Conservation (phyloP, 2,113 vertebrate species). For the Halcyon malimbica region DNA sequence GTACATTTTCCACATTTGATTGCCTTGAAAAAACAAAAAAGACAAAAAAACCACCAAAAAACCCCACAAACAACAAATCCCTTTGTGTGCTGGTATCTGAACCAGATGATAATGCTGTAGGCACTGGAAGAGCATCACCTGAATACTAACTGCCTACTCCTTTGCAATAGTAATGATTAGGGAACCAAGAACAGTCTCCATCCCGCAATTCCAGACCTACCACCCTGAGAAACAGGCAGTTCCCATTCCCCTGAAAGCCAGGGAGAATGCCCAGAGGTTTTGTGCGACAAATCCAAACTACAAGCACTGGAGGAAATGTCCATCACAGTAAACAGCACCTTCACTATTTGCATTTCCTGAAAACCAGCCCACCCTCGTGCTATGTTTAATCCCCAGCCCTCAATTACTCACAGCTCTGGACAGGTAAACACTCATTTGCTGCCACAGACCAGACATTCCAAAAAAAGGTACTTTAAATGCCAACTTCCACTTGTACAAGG, state of each 20-base stretch:
- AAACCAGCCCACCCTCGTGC: background rate
- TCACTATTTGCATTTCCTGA: background rate
- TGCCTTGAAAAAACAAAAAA: background rate
- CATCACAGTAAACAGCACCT: background rate
- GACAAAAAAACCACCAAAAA: too few species aligned
- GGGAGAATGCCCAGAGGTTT: background rate
- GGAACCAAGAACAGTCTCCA: background rate
- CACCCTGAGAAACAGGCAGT: background rate
- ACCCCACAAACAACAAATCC: background rate
- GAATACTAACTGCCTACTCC: conserved; percentile 18
- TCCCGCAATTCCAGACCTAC: accelerated
- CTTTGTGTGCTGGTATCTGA: background rate
- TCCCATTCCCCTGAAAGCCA: background rate
- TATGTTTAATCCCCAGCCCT: background rate
- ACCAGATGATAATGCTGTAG: background rate
- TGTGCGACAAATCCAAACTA: background rate
- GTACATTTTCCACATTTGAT: background rate
- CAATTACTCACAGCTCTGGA: background rate
- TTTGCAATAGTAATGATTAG: background rate
- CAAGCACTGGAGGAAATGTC: background rate
- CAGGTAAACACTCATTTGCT: background rate
- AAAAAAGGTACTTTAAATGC: background rate
- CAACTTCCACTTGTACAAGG: background rate
- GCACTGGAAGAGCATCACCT: background rate
- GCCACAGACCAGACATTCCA: background rate